Base-by-base conservation (phyloP, 64 coral and sea anemone species). In the Stichodactyla helianthus region DNA sequence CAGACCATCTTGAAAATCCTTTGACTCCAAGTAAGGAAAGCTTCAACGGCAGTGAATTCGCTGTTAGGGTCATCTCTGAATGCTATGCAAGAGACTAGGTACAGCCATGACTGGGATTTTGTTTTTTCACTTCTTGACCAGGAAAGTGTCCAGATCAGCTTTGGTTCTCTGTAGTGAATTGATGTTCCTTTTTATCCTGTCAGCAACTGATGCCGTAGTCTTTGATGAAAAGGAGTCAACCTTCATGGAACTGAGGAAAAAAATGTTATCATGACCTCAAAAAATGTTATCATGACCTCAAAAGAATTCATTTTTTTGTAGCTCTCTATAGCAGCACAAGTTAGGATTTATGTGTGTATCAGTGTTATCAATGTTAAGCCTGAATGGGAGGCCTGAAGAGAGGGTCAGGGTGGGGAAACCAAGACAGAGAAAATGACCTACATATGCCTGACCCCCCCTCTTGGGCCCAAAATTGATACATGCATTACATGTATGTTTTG, bases 101-200 rank as follows among this genome's bases (percentile, higher is more conserved):
- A 62, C 59, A n/a, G n/a, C n/a, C n/a, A 62, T 17, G 5, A 70
- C 10, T 6, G 13, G 79, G 50, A 35, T 51, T 20, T 4, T 10
- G 0, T 52, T 7, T 4, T 2, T 57, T 84, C 54, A 84, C 25
- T 84, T 84, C 83, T 84, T 84, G 50, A 81, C 88, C 7, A 97
- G 68, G 77, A 97, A 97, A 50, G 91, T 93, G 10, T 97, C 91
- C 7, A 97, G 85, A 8, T 91, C 94, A 2, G 88, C 88, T 17
- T 91, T 79, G n/a, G 94, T 97, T 83, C 94, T 86, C 74, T 97
- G 94, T 16, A 96, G 71, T 13, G 94, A 96, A 53, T 96, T 96
- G 84, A 96, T 93, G 60, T 96, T 96, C 59, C 94, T 77, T 64
- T 89, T 89, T 55, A 96, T 93, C 64, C 94, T 87, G 71, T 96